Evolutionary conservation across 1,140 invertebrate genomes (phyloP), one percentile per base, ranked within the genome.

Genomic region (Bemisia tabaci): DNA sequence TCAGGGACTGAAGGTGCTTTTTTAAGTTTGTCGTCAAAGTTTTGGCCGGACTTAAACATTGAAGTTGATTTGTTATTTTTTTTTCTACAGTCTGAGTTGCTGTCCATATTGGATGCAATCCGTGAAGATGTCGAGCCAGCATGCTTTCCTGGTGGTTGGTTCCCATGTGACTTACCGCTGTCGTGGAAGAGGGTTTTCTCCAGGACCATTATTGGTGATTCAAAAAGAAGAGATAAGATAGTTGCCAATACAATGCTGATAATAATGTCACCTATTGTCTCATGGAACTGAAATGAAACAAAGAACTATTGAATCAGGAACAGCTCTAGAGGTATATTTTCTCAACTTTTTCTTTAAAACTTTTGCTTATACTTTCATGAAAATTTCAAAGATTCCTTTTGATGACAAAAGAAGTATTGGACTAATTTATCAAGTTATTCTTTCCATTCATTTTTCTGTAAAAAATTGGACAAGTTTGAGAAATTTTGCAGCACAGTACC

Each of bases 181-280:
- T 60, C 25, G 48, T 33, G 62, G 22, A 71, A 64, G 12, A 71
- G 39, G 9, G 69, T 27, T 64, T 71, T 71, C 65, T 69, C 68
- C 21, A 71, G 48, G 26, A 60, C 64, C 66, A 71, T 65, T 21
- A 71, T 39, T 2, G 70, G 70, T 59, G 70, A 65, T 65, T 71
- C 70, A 21, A 69, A 22, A 2, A 69, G 12, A 1, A 71, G 62
- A 23, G 66, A 66, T 11, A 71, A 61, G 1, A 66, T 48, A 0
- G 59, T 58, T 17, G 68, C 70, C 1, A 63, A 63, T 2, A 65
- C 12, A 21, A 68, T 59, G 11, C 23, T 58, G 5, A 71, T 63
- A 5, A 69, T 33, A 12, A 71, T 39, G 11, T 69, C 70, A 23
- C 70, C 70, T 9, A 71, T 22, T 48, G 62, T 69, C 33, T 23